Evolutionary conservation across 2,888 invertebrate genomes (phyloP), one percentile per base, ranked within the genome.

Genomic region (Cataglyphis cursor): DNA sequence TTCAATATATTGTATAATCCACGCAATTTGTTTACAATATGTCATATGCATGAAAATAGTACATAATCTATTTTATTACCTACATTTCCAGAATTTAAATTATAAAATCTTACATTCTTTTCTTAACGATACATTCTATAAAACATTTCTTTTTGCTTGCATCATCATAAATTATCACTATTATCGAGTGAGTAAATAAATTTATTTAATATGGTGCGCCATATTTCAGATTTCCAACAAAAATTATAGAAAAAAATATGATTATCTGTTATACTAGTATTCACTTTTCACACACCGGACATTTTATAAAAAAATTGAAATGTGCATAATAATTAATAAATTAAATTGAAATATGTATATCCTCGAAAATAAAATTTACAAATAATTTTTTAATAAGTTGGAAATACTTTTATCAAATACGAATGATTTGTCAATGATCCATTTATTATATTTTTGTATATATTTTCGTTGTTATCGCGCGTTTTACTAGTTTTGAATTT

Each of bases 401-500:
- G 10, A 15, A 74, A 44, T 35, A 35, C 9, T 44, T 48, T 0
- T 35, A 35, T 3, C 10, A 6, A 12, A 62, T 21, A 10, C 0
- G 15, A 62, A 48, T 64, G 35, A 48, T 48, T 64, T 44, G 9
- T 31, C 24, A 76, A 66, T 38, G 9, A 51, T 54, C n/a, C 0
- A 51, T 35, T 54, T 44, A 48, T 48, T 18, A 51, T n/a, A 18
- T 18, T 48, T 1, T 0, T 48, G 12, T 66, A 9, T n/a, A 51
- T 12, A 3, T 24, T n/a, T 66, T 41, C 12, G 31, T 44, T 31
- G 18, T 51, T 48, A 8, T 41, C 31, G 31, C 68, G 28, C 8
- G 38, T 74, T 62, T 21, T 62, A 15, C 9, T n/a, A 61, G 44
- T 62, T n/a, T 18, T 28, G 12, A 15, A 41, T 66, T 76, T 78